Evolutionary conservation across 1,140 invertebrate species (phyloP).

Genomic region (Drosophila paulistorum): DNA sequence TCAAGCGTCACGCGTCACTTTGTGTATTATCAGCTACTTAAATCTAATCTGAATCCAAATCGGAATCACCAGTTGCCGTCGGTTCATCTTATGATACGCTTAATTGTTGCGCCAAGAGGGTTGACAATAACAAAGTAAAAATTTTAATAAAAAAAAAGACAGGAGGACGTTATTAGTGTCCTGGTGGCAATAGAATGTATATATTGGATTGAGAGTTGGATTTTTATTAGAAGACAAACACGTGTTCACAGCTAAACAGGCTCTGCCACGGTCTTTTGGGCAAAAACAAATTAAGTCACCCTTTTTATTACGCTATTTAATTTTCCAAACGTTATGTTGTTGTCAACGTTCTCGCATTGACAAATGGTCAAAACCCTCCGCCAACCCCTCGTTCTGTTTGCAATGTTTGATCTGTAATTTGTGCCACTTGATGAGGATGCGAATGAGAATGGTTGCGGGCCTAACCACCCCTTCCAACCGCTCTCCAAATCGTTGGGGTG

Average conservation of each 20-base stretch:
- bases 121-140: slow-evolving; percentile 39
- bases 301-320: slow-evolving; percentile 68
- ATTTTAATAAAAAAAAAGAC: slow-evolving; percentile 33
- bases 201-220: slow-evolving; percentile 26
- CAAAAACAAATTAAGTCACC: slow-evolving; percentile 72
- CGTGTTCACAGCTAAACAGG: slow-evolving; percentile 60
- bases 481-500: slow-evolving; percentile 49
- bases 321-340: slow-evolving; percentile 59
- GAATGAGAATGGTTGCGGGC: not conserved
- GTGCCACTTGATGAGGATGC: slow-evolving; percentile 52
- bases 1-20: slow-evolving; percentile 57
- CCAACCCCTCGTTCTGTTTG: not conserved
- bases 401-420: slow-evolving; percentile 59
- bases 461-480: slow-evolving; percentile 8
- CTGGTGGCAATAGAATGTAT: slow-evolving; percentile 35
- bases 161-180: slow-evolving; percentile 5
- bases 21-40: slow-evolving; percentile 57
- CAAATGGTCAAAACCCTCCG: slow-evolving; percentile 53
- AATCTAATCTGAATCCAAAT: slow-evolving; percentile 28
- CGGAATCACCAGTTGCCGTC: slow-evolving; percentile 19
- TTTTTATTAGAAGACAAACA: slow-evolving; percentile 62
- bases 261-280: slow-evolving; percentile 11
- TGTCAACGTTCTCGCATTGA: slow-evolving; percentile 49
- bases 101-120: slow-evolving; percentile 35
- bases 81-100: slow-evolving; percentile 39